Base-by-base conservation (phyloP, 2,113 vertebrate genomes). In the Speoplatyrhinus poulsoni region DNA sequence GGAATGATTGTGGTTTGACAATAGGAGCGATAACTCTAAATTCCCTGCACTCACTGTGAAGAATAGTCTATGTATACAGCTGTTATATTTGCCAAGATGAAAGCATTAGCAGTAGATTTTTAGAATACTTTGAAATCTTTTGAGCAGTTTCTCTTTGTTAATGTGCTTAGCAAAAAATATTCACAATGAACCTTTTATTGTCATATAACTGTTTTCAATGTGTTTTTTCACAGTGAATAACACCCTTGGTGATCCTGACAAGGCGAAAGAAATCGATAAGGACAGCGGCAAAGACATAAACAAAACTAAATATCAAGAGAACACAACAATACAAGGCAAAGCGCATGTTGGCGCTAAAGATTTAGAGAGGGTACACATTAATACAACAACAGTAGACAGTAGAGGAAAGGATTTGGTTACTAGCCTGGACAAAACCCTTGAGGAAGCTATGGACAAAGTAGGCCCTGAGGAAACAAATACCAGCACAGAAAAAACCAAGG, bases 191-290 rank as follows among this genome's bases (percentile, higher is more conserved):
- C 60, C 46, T 11, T 55, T 36, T 13, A 48, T 12, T 16, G 57
- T 55, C 6, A 53, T 58, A 50, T 3, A 46, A 67, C 5, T 71
- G 67, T 63, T 41, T 56, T 48, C 4, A 33, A 6, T 78, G 12
- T 64, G 9, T 68, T 26, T 67, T 1, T 71, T 52, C 64, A n/a
- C 86, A 93, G 92, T 91, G 36, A 87, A 89, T 69, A 88, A 90
- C 41, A 85, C 87, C 1, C 84, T 91, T 16, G 70, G 72, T 33
- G 77, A 84, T 60, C 76, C 82, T 62, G 91, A 67, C 16, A 82
- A 80, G 16, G 54, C 2, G 19, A 84, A 76, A 81, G 79, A 70
- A 1, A 54, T 26, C 2, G 84, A 69, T 67, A 69, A 33, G 32
- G 58, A 80, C 59, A 65, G 3, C 54, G 71, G 80, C 33, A 82